Conservation (phyloP, 2,888 invertebrate genomes). For the Darwinula stevensoni region DNA sequence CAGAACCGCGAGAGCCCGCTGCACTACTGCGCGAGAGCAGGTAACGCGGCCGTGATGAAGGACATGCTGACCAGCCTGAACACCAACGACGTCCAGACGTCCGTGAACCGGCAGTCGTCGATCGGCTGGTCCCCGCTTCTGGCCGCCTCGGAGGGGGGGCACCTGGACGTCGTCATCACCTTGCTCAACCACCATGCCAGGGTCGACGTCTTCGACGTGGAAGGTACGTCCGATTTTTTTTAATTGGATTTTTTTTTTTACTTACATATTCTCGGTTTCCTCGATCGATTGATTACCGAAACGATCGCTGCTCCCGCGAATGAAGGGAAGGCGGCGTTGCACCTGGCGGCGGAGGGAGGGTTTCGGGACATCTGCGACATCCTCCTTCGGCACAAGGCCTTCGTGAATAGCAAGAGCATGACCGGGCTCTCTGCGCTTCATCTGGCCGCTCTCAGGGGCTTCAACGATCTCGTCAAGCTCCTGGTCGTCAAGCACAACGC, state of each 20-base stretch:
- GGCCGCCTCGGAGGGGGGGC: slow-evolving; percentile 83
- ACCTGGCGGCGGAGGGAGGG: slow-evolving; percentile 66
- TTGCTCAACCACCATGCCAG: slow-evolving; percentile 76
- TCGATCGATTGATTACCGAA: too few relatives aligned
- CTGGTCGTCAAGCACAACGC: slow-evolving; percentile 84
- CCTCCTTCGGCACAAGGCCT: slow-evolving; percentile 76
- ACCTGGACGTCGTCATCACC: slow-evolving; percentile 60
- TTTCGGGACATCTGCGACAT: slow-evolving; percentile 29
- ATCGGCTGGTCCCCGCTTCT: slow-evolving; percentile 90
- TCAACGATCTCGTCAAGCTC: slow-evolving; percentile 57
- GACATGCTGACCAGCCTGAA: slow-evolving; percentile 81
- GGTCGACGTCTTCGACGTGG: slow-evolving; percentile 93
- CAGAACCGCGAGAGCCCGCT: slow-evolving; percentile 52
- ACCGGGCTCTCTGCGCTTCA: slow-evolving; percentile 77
- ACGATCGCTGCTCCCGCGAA: too few relatives aligned
- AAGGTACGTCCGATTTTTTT: too few relatives aligned
- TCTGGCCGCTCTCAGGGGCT: slow-evolving; percentile 87
- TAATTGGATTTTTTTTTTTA: slow-evolving; percentile 3
- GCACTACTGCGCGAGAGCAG: slow-evolving; percentile 77
- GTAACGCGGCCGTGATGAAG: slow-evolving; percentile 74
- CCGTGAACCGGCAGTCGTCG: slow-evolving; percentile 72
- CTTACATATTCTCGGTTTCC: too few relatives aligned
- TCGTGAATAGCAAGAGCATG: slow-evolving; percentile 65
- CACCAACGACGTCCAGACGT: slow-evolving; percentile 63
- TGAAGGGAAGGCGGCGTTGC: slow-evolving; percentile 66